Conservation (phyloP, 2,113 vertebrate species). For the Tricholaema leucomelas region DNA sequence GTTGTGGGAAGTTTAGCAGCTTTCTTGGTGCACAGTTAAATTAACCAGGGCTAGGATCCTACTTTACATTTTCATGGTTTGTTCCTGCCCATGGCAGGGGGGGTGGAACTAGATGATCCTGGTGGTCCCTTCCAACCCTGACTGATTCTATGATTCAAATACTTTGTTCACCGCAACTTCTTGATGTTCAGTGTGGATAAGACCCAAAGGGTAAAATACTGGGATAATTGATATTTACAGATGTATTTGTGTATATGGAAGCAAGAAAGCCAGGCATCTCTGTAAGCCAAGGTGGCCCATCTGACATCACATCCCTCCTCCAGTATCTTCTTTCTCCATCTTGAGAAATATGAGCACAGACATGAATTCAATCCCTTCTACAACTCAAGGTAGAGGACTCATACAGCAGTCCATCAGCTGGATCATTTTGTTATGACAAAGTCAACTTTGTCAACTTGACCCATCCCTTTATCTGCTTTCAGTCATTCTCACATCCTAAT, state of each 20-base stretch:
- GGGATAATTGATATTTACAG: neutral
- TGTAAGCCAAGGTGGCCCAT: neutral
- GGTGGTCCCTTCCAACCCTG: no score
- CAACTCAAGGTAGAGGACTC: neutral
- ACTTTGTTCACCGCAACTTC: neutral
- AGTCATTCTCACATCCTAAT: neutral
- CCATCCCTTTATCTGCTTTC: neutral
- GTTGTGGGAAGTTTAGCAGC: neutral
- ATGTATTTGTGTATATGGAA: neutral
- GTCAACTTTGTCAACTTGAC: neutral
- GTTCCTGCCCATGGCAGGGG: no score
- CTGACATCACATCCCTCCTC: neutral
- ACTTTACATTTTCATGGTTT: neutral
- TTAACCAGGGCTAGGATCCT: neutral
- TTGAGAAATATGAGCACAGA: neutral
- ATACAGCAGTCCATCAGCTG: neutral
- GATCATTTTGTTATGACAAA: neutral
- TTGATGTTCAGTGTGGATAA: neutral
- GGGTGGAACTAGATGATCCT: no score
- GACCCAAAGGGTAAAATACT: neutral
- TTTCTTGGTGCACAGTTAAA: neutral
- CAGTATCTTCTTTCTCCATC: neutral
- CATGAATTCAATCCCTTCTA: neutral
- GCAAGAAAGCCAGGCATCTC: neutral
- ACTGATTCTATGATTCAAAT: no score